Base-by-base conservation (phyloP, 2,797 vertebrate species). In the Bovichtus variegatus region DNA sequence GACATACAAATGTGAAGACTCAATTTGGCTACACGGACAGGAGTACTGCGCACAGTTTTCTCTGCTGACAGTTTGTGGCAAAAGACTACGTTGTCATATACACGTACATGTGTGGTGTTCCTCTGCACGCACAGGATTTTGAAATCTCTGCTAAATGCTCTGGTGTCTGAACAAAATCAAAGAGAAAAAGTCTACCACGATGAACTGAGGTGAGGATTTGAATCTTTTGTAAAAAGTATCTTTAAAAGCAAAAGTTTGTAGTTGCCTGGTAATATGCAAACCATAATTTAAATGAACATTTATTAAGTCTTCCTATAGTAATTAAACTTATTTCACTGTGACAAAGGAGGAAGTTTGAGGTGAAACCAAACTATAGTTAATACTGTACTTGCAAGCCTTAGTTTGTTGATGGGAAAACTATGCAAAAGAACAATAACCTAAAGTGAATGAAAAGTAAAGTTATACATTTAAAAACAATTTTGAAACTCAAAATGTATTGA, bases 181-280 rank as follows among this genome's bases (percentile, higher is more conserved):
- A 72, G 64, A 41, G 21, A 9, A 31, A 54, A 55, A 51, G 47
- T 49, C 38, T 21, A 16, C 61, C 38, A 21, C 6, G 41, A 79
- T 77, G 66, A 79, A 81, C 25, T 54, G 40, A 92, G 91, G 91
- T 94, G 60, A 93, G 91, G 81, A 46, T 21, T 74, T 85, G 76
- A 6, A 38, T 34, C 49, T 59, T 72, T 9, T 12, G 10, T 11
- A 13, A 38, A 49, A 57, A 55, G 9, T 50, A 54, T 12, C 7
- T 44, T 38, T 9, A 16, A 31, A 1, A n/a, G n/a, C 0, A 29
- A 53, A 44, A 46, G 5, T 43, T 50, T 68, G 12, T 15, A 7
- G 18, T 73, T 72, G 0, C 5, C 4, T 57, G 10, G 2, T 41
- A 41, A 76, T 15, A 34, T 21, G 27, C 4, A 70, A 54, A 44